Base-by-base conservation (phyloP, 2,797 vertebrate genomes). In the Cheirogaleus major region DNA sequence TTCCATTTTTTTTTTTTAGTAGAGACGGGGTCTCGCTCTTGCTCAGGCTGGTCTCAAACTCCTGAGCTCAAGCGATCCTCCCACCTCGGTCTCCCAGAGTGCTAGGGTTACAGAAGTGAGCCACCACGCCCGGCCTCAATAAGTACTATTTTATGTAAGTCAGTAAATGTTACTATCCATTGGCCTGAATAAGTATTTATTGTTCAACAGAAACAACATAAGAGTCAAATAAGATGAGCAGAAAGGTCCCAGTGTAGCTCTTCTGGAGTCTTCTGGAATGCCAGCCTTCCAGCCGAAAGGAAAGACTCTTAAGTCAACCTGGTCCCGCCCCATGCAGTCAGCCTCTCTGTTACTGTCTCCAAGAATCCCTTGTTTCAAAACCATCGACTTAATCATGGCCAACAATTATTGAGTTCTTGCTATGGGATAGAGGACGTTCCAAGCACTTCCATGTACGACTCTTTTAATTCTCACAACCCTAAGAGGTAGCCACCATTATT, bases 211-310 rank as follows among this genome's bases (percentile, higher is more conserved):
- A 30, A 32, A 65, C 32, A n/a, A 65, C 15, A 4, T 38, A 48
- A 50, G 86, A 61, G 17, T 65, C 8, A 18, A 41, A 55, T 65
- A 30, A n/a, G 10, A 72, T 18, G 30, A 50, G 27, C 2, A n/a
- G 35, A 50, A 5, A 0, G 52, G 32, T n/a, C 50, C 45, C 20
- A 22, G 0, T 43, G 41, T 30, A 48, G 41, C 3, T 7, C 2
- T 45, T 12, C 57, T 1, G 5, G 13, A 52, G 35, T 35, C 32
- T 52, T 22, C 32, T 35, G 23, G 75, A 79, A 79, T 18, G 32
- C n/a, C 18, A 80, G 63, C 2, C 11, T 73, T 65, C n/a, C n/a
- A 63, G 27, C n/a, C 72, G n/a, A 73, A 93, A 59, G 4, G 30
- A 48, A 82, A 76, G n/a, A 10, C 4, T 65, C 10, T 75, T 55